These are phyloP conservation scores for Amblyraja radiata DNA, from an alignment of 2,797 vertebrate genomes.

Conservation along the genomic window DNA sequence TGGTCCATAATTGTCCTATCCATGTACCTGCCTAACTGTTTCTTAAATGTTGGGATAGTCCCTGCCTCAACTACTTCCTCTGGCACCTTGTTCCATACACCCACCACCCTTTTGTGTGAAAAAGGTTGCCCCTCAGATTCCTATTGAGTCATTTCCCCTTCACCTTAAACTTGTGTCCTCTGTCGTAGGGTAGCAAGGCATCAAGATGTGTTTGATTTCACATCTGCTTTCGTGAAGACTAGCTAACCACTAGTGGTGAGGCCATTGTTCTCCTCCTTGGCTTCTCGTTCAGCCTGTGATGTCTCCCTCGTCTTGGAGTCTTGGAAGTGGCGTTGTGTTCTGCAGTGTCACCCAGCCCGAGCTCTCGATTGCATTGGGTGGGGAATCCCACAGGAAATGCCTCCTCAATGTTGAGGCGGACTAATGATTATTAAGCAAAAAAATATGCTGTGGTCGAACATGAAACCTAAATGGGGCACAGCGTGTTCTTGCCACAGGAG, in stretches of 20 bases:
- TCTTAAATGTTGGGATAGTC: too few relatives aligned
- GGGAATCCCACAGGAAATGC: neutral
- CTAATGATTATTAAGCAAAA: constrained; percentile 2
- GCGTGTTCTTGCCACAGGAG: neutral
- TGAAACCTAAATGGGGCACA: neutral
- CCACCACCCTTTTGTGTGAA: too few relatives aligned
- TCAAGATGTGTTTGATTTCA: neutral
- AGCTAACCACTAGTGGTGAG: neutral
- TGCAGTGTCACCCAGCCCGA: neutral
- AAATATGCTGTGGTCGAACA: neutral
- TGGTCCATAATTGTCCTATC: too few relatives aligned
- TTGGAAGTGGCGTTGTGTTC: neutral
- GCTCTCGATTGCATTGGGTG: neutral
- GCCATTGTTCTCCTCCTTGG: neutral
- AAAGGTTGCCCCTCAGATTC: too few relatives aligned
- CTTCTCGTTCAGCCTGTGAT: neutral
- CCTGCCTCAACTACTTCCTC: too few relatives aligned
- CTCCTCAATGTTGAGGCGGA: neutral
- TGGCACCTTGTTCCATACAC: too few relatives aligned
- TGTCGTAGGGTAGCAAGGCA: too few relatives aligned
- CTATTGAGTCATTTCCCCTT: too few relatives aligned
- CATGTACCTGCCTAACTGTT: too few relatives aligned
- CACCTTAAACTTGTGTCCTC: too few relatives aligned
- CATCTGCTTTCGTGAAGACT: neutral
- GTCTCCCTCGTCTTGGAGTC: neutral